Conservation (phyloP, 2,888 invertebrate species). For the Blastobasis adustella region DNA sequence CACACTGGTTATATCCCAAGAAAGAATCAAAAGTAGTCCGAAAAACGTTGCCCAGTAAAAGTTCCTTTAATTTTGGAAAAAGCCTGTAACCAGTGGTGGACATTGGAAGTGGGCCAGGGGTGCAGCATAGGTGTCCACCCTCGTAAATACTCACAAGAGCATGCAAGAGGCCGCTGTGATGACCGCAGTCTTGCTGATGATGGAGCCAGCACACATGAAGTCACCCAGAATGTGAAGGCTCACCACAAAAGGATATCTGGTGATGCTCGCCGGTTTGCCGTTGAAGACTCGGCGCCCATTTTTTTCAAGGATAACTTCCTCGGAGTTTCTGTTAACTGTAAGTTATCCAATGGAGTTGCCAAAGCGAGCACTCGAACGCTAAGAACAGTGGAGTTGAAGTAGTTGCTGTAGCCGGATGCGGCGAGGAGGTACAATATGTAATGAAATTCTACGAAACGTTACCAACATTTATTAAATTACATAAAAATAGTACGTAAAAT, state of each 20-base stretch:
- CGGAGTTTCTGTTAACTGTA: slow-evolving; percentile 1
- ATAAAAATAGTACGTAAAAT: no score
- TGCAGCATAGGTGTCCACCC: no score
- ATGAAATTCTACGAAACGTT: not conserved
- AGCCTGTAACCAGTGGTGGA: no score
- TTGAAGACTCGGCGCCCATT: slow-evolving; percentile 22
- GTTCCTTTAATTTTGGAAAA: no score
- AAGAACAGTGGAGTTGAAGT: no score
- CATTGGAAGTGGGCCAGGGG: no score
- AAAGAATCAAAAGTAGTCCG: no score
- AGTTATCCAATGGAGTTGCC: no score
- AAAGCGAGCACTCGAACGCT: no score
- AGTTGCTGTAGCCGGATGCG: no score
- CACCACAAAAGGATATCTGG: slow-evolving; percentile 28
- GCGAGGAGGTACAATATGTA: not conserved
- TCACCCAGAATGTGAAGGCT: slow-evolving; percentile 24
- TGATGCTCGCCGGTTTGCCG: slow-evolving; percentile 16
- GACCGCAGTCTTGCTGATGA: slow-evolving; percentile 27
- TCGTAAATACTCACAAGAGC: slow-evolving; percentile 23
- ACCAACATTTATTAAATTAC: slow-evolving; percentile 9
- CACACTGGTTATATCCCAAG: no score
- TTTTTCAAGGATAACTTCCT: not conserved
- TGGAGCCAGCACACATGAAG: slow-evolving; percentile 32
- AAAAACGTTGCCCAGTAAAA: no score
- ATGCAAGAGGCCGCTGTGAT: slow-evolving; percentile 40